Percentiles rank a stretch among this genome's conserved stretches.
Evolutionary conservation across 30 jellyfish, hydroid and myxozoan genomes (phyloP).

Genomic region (Aurelia sp.): DNA sequence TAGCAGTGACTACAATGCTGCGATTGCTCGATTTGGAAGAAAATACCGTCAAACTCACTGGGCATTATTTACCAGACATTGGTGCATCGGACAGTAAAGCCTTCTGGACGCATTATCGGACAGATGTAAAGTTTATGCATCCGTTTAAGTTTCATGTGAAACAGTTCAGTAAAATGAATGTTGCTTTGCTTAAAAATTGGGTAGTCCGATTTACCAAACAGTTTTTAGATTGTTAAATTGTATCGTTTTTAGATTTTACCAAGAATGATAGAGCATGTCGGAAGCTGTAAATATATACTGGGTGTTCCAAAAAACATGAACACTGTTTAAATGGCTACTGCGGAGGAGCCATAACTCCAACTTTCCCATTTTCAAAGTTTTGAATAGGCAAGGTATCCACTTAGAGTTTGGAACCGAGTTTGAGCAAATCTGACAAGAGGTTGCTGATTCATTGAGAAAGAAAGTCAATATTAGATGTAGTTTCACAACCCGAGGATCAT

Average conservation of each 20-base stretch:
- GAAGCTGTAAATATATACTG: too few relatives aligned
- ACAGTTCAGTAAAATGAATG: conserved; percentile 55
- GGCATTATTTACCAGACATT: conserved; percentile 82
- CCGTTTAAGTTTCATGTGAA: conserved; percentile 83
- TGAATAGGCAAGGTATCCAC: too few relatives aligned
- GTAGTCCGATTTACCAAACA: conserved; percentile 29
- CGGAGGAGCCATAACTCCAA: too few relatives aligned
- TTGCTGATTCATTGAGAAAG: too few relatives aligned
- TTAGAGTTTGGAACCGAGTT: too few relatives aligned
- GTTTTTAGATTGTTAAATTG: conserved; percentile 43
- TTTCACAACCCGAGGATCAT: too few relatives aligned
- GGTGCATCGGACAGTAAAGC: conserved; percentile 75
- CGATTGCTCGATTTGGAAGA: conserved; percentile 70
- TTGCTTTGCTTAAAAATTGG: conserved; percentile 75
- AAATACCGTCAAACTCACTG: conserved; percentile 69
- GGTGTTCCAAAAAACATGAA: too few relatives aligned
- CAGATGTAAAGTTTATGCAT: conserved; percentile 76
- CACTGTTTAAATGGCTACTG: too few relatives aligned
- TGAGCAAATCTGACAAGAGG: too few relatives aligned
- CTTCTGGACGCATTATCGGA: conserved; percentile 75
- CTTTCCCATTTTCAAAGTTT: too few relatives aligned
- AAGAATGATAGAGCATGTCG: too few relatives aligned
- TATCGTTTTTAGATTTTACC: neutral
- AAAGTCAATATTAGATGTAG: too few relatives aligned
- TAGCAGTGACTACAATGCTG: conserved; percentile 83